Conservation (phyloP, 2,113 vertebrate species). For the human (Homo sapiens) region DNA sequence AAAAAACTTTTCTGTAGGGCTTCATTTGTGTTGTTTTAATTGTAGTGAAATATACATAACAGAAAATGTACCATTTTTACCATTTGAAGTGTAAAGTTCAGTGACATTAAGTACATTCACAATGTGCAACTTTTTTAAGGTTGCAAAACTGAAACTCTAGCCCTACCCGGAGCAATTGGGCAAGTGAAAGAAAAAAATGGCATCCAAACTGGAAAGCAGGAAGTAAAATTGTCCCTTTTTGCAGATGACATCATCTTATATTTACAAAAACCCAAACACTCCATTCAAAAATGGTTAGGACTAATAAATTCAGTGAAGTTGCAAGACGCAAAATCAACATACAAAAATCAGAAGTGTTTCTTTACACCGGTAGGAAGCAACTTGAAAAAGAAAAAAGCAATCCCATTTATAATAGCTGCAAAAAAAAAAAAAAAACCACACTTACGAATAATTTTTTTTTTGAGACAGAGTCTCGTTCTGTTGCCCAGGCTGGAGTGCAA, state of each 20-base stretch:
- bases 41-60: no score
- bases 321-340: background rate
- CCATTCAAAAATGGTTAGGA: background rate
- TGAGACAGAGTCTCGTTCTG: no score
- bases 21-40: no score
- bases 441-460: background rate
- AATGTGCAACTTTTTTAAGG: background rate
- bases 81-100: background rate
- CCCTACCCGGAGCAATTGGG: background rate
- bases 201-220: background rate
- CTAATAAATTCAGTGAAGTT: background rate
- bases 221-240: background rate
- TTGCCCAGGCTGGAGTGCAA: no score
- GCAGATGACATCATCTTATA: background rate
- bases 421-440: background rate
- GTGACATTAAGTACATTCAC: background rate
- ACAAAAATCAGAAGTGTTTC: background rate
- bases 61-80: no score
- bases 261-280: background rate
- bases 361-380: background rate
- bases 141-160: background rate
- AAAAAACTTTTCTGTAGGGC: no score
- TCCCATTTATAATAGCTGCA: background rate
- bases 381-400: background rate
- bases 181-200: background rate